Base-by-base conservation (phyloP, 2,888 invertebrate genomes). In the Papilio elwesi region DNA sequence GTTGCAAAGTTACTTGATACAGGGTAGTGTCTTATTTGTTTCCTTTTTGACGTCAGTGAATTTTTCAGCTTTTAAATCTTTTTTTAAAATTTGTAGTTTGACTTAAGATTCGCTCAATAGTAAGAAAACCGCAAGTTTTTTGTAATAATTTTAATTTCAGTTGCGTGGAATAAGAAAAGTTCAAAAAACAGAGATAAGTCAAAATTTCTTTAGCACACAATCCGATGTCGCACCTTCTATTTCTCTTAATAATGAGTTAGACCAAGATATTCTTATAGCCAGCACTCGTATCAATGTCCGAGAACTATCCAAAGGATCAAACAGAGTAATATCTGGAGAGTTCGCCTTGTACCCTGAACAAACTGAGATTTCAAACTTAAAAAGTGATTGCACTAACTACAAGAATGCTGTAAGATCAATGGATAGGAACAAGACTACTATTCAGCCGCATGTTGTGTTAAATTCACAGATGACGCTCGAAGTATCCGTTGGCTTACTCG, bases 301-400 rank as follows among this genome's bases (percentile, higher is more conserved):
- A 63, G 51, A 74, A 53, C 77, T 93, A 68, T 79, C 87, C 26
- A 87, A 83, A 78, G 81, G 83, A 16, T 70, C 80, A 1, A 91
- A 88, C 75, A 80, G 79, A 15, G 80, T 87, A 55, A 70, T 89
- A 5, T 81, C 80, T 74, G 90, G 87, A 72, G 92, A 93, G 49
- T 92, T 83, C 78, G 82, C 90, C 2, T 76, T 93, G 53, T 89
- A 81, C 75, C 91, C 93, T 57, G 86, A 87, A 15, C 79, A 75
- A 72, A 57, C 75, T n/a, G 74, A 75, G 15, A 71, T 84, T 8
- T 75, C 67, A 8, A 64, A 65, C 7, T 71, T 83, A 52, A 77
- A 80, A 15, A 85, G 90, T 53, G 86, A 89, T 67, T 92, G 92
- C 74, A 91, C 92, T 3, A 93, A 92, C 74, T 91, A 92, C 75